These are phyloP conservation scores for Ophioderma brevispina DNA, from an alignment of 35 echinoderm and acorn worm genomes.

Conservation along the genomic window DNA sequence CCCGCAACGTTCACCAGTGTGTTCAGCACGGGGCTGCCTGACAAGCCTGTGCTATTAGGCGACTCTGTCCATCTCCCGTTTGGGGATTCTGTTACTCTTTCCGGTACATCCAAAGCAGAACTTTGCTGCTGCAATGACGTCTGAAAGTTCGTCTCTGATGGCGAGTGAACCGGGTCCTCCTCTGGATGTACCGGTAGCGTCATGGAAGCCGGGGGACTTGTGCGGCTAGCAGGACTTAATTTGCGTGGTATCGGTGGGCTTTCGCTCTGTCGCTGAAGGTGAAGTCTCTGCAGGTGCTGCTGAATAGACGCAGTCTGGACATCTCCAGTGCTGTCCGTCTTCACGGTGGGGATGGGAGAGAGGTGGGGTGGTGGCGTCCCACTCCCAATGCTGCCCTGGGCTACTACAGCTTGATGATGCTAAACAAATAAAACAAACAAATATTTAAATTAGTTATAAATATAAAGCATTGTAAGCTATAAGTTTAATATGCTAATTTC, in stretches of 20 bases:
- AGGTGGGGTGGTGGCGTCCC: conserved; percentile 43
- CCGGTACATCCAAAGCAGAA: conserved; percentile 1
- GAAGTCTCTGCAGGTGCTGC: conserved; percentile 77
- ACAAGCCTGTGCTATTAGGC: not conserved
- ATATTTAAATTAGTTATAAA: not conserved
- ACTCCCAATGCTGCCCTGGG: conserved; percentile 20
- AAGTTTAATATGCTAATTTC: not conserved
- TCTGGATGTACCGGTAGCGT: conserved; percentile 83
- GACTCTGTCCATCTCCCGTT: not conserved
- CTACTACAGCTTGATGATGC: not conserved
- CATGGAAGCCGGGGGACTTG: conserved; percentile 77
- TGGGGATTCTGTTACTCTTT: not conserved
- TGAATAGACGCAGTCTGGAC: conserved; percentile 73
- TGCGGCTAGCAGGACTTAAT: conserved; percentile 62
- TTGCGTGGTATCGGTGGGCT: conserved; percentile 84
- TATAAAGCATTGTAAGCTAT: not conserved
- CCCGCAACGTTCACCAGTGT: not conserved
- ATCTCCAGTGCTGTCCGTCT: conserved; percentile 49
- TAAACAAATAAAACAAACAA: not conserved
- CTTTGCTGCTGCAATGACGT: not conserved
- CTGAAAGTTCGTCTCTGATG: conserved; percentile 42
- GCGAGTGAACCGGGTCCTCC: conserved; percentile 48
- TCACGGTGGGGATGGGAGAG: conserved; percentile 51
- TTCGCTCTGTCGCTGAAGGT: conserved; percentile 72
- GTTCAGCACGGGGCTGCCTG: not conserved